A percentile compares a stretch with the other conserved stretches of the same genome.
phyloP scores from a whole-genome alignment of 2,888 invertebrate species.

The Mythimna albipuncta region DNA sequence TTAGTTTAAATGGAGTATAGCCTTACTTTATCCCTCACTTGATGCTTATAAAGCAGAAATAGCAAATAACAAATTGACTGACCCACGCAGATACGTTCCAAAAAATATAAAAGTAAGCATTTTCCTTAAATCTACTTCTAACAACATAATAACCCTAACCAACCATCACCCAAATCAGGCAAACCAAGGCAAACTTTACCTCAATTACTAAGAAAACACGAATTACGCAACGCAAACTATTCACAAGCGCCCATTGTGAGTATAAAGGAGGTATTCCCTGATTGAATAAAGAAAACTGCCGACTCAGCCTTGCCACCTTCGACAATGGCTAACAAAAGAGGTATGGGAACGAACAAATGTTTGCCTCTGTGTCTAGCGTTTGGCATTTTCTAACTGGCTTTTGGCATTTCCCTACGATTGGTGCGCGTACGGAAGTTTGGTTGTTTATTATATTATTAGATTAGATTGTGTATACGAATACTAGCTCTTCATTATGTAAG shows the following conservation, averaged over 20 bases:
- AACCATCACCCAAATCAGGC: slow-evolving; percentile 10
- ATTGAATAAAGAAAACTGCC: slow-evolving; percentile 70
- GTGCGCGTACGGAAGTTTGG: slow-evolving; percentile 45
- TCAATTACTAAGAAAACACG: slow-evolving; percentile 54
- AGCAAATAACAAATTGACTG: too few species aligned
- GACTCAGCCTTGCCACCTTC: slow-evolving; percentile 68
- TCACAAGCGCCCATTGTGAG: slow-evolving; percentile 50
- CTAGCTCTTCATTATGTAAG: background rate
- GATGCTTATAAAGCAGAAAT: too few species aligned
- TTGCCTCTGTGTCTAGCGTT: slow-evolving; percentile 70
- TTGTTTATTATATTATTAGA: slow-evolving; percentile 47
- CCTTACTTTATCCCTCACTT: too few species aligned
- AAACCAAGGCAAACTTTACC: slow-evolving; percentile 37
- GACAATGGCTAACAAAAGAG: slow-evolving; percentile 67
- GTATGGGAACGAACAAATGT: slow-evolving; percentile 71
- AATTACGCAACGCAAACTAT: slow-evolving; percentile 63
- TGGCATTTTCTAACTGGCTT: slow-evolving; percentile 74
- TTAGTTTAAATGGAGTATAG: too few species aligned
- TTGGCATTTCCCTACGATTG: slow-evolving; percentile 69
- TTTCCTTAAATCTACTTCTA: background rate
- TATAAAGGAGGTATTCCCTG: slow-evolving; percentile 63
- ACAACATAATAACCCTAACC: slow-evolving; percentile 27
- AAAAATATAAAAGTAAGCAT: background rate
- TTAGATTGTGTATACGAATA: background rate
- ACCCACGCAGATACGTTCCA: too few species aligned